Evolutionary conservation across 92 coral and sea anemone species (phyloP).

Genomic region (Virgularia gustaviana): DNA sequence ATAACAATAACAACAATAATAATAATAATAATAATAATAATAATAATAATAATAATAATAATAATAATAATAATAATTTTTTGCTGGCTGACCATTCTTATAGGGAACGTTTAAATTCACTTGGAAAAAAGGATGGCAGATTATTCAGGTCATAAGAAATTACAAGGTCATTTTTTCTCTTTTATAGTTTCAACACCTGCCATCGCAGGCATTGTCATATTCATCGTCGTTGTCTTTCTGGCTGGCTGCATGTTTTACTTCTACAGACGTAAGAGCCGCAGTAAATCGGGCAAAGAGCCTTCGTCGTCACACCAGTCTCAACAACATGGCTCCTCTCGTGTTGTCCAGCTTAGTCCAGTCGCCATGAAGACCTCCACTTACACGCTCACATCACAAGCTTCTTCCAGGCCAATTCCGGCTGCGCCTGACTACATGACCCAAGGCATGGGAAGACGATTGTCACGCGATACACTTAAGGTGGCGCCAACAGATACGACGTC

Average conservation of each 20-base stretch:
- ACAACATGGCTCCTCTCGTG: too few relatives aligned
- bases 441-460: conserved; percentile 6
- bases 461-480: conserved; percentile 5
- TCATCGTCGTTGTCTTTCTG: conserved; percentile 42
- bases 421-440: conserved; percentile 28
- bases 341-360: conserved; percentile 24
- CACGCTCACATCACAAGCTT: conserved; percentile 8
- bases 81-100: too few relatives aligned
- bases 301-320: too few relatives aligned
- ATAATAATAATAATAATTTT: too few relatives aligned
- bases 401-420: conserved; percentile 24
- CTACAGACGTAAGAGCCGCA: conserved; percentile 56
- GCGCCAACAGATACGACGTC: conserved; percentile 5
- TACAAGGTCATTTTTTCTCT: background rate
- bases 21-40: too few relatives aligned
- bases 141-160: too few relatives aligned
- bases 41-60: too few relatives aligned
- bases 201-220: conserved; percentile 56
- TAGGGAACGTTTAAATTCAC: too few relatives aligned
- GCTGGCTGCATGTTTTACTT: conserved; percentile 48
- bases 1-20: too few relatives aligned
- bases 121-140: too few relatives aligned
- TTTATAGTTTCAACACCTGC: conserved; percentile 76
- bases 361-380: conserved; percentile 8
- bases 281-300: background rate